Base-by-base conservation (phyloP, 2,113 vertebrate species). In the Tympanuchus pallidicinctus region DNA sequence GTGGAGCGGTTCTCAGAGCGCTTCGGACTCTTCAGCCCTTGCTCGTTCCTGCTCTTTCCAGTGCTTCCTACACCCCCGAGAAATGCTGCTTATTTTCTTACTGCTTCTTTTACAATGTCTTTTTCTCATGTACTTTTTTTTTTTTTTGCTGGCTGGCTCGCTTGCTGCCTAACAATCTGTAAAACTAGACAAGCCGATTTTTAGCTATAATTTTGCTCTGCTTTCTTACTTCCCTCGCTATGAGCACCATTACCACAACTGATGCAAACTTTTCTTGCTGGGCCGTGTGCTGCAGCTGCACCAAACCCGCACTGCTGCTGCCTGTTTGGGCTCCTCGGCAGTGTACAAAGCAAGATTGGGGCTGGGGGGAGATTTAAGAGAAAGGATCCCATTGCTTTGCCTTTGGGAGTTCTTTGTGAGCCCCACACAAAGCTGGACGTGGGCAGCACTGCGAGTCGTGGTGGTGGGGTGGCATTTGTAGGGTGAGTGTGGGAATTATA, bases 381-480 rank as follows among this genome's bases (percentile, higher is more conserved):
- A 59, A 72, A 47, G 40, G 59, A 94, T 67, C 82, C 38, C 50
- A 0, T 40, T 2, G 25, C 87, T 24, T 74, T 70, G 72, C 80
- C 47, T 72, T 13, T 11, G 27, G 67, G 88, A 74, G 32, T 94
- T 76, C 92, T 93, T 91, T 80, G 67, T 75, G 86, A 81, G 81
- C 79, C 14, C 70, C 28, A 34, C 75, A 90, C 85, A 69, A 92
- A 85, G 87, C 89, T 94, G 79, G 54, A 82, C 74, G 57, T 22
- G 34, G 76, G 71, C 66, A 88, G 27, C 1, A 7, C 8, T 54
- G 72, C 57, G 86, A 71, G 65, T 72, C 2, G 3, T 0, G 1
- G 50, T 7, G 28, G 78, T 13, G 42, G 81, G 94, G 38, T 90
- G 71, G 60, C 82, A 50, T 82, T 91, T 54, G 4, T 69, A 71